Evolutionary conservation across 2,797 vertebrate genomes (phyloP), one percentile per base, ranked within the genome.

Genomic region (Xenops minutus): DNA sequence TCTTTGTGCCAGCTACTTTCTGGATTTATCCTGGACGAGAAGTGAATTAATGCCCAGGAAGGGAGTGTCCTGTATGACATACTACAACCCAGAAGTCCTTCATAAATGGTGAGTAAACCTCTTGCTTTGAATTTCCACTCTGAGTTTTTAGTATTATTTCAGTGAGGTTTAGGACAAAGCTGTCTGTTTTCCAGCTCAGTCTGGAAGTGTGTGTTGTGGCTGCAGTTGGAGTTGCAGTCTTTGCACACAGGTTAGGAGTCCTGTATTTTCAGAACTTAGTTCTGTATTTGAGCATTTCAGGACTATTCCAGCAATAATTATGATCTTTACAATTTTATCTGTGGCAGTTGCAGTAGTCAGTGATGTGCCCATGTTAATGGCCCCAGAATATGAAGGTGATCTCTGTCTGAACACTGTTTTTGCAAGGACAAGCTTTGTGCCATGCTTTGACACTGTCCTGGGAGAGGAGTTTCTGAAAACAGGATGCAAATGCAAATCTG

Each of bases 1-100:
- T 86, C 8, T 68, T 84, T 92, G 18, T 93, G 19, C 41, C 76
- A 97, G 95, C 48, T 59, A 4, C 78, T 74, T 79, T 82, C 94
- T 94, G 95, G 94, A 96, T 93, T 95, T 93, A 93, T 82, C 77
- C 77, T 91, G 92, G 92, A 27, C 0, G 0, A 88, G 80, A 52
- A 43, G 77, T 74, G 89, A 96, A 49, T 43, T 27, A 67, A 62
- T 2, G 2, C 63, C 88, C 37, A 41, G 74, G 66, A 71, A 76
- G 48, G 0, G 17, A 37, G 59, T 36, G 14, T 41, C 55, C 80
- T 7, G 51, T 43, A 39, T 59, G 17, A 29, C 36, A 0, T 8
- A 8, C 61, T n/a, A 0, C 72, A 48, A 41, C 37, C 36, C 69
- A 49, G 83, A 59, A 61, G 26, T 22, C 77, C 61, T 74, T 77